Evolutionary conservation across 2,888 invertebrate species (phyloP), one percentile per base, ranked within the genome.

Genomic region (Neuroscelio doddi): DNA sequence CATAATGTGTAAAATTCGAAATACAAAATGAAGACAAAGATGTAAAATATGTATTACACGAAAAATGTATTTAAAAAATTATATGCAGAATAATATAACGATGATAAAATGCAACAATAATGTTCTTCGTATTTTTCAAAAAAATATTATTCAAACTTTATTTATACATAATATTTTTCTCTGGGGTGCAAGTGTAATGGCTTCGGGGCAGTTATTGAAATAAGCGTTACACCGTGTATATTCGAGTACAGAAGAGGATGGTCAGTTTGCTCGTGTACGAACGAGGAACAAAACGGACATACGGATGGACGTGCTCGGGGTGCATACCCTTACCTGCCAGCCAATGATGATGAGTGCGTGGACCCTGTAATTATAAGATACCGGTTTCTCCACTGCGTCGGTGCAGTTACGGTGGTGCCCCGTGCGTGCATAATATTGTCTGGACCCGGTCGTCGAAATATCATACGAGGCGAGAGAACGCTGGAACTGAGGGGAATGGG

Each of bases 301-400:
- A 21, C 5, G 14, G 39, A 8, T 26, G 36, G 14, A 44, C 39
- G 46, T 50, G 50, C 63, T 50, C 67, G 51, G 71, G 64, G 62
- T 58, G 59, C 58, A 56, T 58, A 61, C 62, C 59, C 63, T 56
- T 41, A 32, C 44, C 34, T 41, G 46, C 57, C 61, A 44, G 38
- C 42, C 56, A 17, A 56, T 47, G 45, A 30, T 34, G 46, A 57
- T 46, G 41, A 39, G 50, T 32, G 30, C 29, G 61, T 62, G 66
- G 74, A 74, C 73, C 77, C 77, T 70, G 75, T 75, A 76, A 80
- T 80, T 79, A 79, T 69, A 69, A 71, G 68, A 73, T 78, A 80
- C 79, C 79, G 79, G 79, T 78, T 79, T 71, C 53, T 39, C 45
- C 17, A 29, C 27, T 27, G 34, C 26, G 27, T 41, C 44, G 34